These are phyloP conservation scores for Apis cerana DNA, from an alignment of 1,140 invertebrate genomes.

Conservation along the genomic window DNA sequence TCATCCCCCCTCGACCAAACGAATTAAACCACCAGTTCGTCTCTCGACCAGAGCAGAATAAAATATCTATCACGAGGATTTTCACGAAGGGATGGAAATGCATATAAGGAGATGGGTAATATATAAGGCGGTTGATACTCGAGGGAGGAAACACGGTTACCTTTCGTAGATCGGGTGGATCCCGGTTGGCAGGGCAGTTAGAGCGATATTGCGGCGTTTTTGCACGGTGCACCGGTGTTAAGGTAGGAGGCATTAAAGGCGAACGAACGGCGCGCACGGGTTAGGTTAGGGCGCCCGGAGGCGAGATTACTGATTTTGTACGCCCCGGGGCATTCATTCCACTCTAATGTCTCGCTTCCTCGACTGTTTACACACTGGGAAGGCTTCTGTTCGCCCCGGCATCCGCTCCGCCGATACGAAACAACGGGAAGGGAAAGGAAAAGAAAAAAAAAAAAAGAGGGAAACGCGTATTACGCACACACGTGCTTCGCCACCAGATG, in stretches of 20 bases:
- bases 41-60: too few relatives aligned
- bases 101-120: too few relatives aligned
- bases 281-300: conserved; percentile 47
- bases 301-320: conserved; percentile 67
- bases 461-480: conserved; percentile 47
- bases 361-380: conserved; percentile 59
- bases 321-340: conserved; percentile 62
- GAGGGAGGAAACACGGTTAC: neutral
- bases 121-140: too few relatives aligned
- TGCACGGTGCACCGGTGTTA: conserved; percentile 18
- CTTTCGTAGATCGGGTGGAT: conserved; percentile 23
- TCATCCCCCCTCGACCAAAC: too few relatives aligned
- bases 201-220: conserved; percentile 53
- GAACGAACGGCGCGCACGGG: conserved; percentile 37
- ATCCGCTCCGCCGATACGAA: neutral
- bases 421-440: conserved; percentile 32
- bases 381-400: conserved; percentile 38
- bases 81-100: too few relatives aligned
- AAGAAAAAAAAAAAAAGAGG: conserved; percentile 13
- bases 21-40: too few relatives aligned
- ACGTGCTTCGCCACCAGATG: conserved; percentile 32
- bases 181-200: neutral
- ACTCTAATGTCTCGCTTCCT: conserved; percentile 63
- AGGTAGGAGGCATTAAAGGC: conserved; percentile 52
- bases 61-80: too few relatives aligned